Conservation (phyloP, 2,113 vertebrate species). For the Cyphomyrus plagiostoma region DNA sequence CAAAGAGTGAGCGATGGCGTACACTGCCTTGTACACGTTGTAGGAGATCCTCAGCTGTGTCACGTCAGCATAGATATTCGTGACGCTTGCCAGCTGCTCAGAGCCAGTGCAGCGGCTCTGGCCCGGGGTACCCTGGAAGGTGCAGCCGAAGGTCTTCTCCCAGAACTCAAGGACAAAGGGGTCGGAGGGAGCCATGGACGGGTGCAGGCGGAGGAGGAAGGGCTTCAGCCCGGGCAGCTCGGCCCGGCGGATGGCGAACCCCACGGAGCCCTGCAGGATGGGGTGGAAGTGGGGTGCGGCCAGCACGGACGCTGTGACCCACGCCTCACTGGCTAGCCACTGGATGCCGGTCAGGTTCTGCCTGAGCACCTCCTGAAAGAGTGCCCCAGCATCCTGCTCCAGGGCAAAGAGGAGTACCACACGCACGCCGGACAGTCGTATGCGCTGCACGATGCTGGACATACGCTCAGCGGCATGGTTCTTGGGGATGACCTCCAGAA, state of each 20-base stretch:
- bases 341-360: conserved; percentile 59
- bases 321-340: conserved; percentile 70
- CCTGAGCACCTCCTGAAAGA: conserved; percentile 56
- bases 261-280: conserved; percentile 63
- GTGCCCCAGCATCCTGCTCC: conserved; percentile 60
- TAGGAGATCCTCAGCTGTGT: conserved; percentile 68
- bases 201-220: conserved; percentile 60
- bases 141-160: conserved; percentile 64
- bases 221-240: conserved; percentile 54
- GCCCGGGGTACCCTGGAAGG: conserved; percentile 33
- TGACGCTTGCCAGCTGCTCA: conserved; percentile 51
- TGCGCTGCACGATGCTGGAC: conserved; percentile 53
- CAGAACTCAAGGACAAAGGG: conserved; percentile 62
- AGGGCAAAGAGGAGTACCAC: conserved; percentile 67
- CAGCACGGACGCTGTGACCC: conserved; percentile 65
- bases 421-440: conserved; percentile 50
- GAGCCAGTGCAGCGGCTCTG: conserved; percentile 54
- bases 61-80: conserved; percentile 63
- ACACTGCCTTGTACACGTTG: conserved; percentile 69
- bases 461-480: conserved; percentile 48
- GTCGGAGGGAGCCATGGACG: conserved; percentile 40
- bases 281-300: conserved; percentile 50
- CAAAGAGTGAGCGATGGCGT: conserved; percentile 57
- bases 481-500: conserved; percentile 64
- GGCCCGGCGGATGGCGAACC: conserved; percentile 61